Percentiles rank a stretch among this genome's conserved stretches.
These are phyloP conservation scores for Enteromius radiatus DNA, from an alignment of 2,797 vertebrate species.

Conservation along the genomic window DNA sequence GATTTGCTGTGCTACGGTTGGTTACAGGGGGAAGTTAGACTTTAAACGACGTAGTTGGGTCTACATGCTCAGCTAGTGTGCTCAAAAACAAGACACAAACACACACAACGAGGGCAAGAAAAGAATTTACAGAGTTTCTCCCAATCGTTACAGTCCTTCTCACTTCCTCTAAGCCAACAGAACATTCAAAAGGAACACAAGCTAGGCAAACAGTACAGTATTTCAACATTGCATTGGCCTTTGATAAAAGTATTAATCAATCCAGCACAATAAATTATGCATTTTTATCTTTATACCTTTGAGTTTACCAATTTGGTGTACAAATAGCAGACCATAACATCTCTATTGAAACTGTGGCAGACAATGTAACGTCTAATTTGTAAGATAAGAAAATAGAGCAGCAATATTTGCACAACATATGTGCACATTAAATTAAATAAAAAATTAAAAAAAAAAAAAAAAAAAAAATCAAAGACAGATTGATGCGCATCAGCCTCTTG, in stretches of 20 bases:
- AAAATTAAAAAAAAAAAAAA: conserved; percentile 66
- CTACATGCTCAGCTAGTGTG: conserved; percentile 22
- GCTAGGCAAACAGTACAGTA: conserved; percentile 41
- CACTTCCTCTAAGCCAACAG: conserved; percentile 23
- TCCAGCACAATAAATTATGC: conserved; percentile 64
- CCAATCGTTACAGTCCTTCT: not conserved
- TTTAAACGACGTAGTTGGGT: conserved; percentile 28
- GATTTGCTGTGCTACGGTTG: conserved; percentile 28
- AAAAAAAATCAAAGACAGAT: conserved; percentile 69
- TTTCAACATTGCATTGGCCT: conserved; percentile 49
- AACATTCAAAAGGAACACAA: conserved; percentile 27
- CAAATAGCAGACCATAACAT: conserved; percentile 75
- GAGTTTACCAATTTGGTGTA: conserved; percentile 72
- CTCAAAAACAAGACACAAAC: conserved; percentile 2
- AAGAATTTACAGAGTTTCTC: not conserved
- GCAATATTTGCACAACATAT: conserved; percentile 81
- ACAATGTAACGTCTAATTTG: conserved; percentile 70
- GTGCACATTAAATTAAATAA: conserved; percentile 88
- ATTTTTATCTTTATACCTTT: conserved; percentile 58
- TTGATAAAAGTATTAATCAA: conserved; percentile 56
- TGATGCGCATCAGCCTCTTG: conserved; percentile 77
- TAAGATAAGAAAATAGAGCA: conserved; percentile 82
- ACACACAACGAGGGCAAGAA: not conserved
- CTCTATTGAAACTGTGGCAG: conserved; percentile 72
- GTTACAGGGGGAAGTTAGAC: conserved; percentile 1